Base-by-base conservation (phyloP, 2,113 vertebrate genomes). In the Pseudopipra pipra region DNA sequence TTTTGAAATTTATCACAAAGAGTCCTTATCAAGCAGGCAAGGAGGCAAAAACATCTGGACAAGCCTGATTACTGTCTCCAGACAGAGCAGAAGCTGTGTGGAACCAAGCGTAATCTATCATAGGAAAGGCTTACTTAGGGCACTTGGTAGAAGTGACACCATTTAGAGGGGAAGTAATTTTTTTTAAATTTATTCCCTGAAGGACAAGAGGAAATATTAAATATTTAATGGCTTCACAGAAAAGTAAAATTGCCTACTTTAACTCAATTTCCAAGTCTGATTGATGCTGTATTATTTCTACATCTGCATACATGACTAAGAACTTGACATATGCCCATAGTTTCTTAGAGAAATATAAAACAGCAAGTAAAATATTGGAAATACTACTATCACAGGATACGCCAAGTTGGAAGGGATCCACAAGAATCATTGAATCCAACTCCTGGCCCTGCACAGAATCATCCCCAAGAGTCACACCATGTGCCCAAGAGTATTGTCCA, bases 161-260 rank as follows among this genome's bases (percentile, higher is more conserved):
- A 67, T 73, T 79, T 71, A 85, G 43, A 84, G 9, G 3, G 28
- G 19, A 93, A 85, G 51, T 19, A 1, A 46, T 91, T 85, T 87
- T 71, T 90, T 44, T 72, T 44, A 43, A 44, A 84, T 91, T 93
- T 90, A 49, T 93, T 80, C 68, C 52, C 78, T 59, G 20, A 58
- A 92, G 24, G 43, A 80, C 51, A 88, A 75, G 30, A 83, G 19
- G 47, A 88, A 95, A 86, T 90, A 77, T 71, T 94, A 86, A 93
- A 88, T 68, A 81, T 66, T 77, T 90, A 91, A 93, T 73, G 33
- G 85, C 24, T 4, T 4, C 0, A 0, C 25, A 77, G 39, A 93
- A 93, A 96, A 95, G 90, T 55, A 90, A 95, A 84, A 90, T 86
- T 78, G 37, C 55, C 43, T 56, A 65, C 51, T 92, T 90, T 44